Percentiles rank a stretch among this genome's conserved stretches.
Conservation (phyloP, 1,140 invertebrate species). For the Melipona quadrifasciata region DNA sequence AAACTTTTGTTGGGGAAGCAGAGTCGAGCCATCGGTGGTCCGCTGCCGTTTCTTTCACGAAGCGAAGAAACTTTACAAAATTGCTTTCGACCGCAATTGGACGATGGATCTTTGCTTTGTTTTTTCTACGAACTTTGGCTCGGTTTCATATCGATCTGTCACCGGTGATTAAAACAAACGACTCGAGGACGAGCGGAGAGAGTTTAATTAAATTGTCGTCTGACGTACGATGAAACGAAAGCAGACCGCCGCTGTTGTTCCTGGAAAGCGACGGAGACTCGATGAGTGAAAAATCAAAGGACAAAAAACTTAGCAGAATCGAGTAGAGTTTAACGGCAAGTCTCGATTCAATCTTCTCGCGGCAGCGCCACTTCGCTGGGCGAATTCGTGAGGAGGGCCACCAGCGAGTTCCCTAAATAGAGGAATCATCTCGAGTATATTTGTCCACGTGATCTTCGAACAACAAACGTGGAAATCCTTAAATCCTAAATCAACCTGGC, state of each 20-base stretch:
- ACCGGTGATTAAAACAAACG: too few relatives aligned
- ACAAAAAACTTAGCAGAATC: too few relatives aligned
- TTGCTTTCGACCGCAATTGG: background rate
- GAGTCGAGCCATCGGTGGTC: background rate
- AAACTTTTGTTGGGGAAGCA: constrained; percentile 23
- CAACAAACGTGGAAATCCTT: constrained; percentile 78
- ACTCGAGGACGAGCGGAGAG: background rate
- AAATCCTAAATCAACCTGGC: constrained; percentile 81
- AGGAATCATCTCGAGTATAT: constrained; percentile 74
- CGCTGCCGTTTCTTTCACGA: background rate
- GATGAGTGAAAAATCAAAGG: too few relatives aligned
- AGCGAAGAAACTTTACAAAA: background rate
- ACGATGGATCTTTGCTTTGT: background rate
- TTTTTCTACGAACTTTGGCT: background rate
- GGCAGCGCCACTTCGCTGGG: background rate
- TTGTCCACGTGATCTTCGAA: constrained; percentile 77
- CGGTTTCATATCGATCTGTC: background rate
- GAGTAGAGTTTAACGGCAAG: too few relatives aligned
- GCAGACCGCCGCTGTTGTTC: background rate
- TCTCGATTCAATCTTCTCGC: background rate
- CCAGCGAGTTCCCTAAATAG: constrained; percentile 64
- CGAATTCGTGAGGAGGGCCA: constrained; percentile 44
- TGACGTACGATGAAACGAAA: background rate
- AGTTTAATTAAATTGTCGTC: background rate
- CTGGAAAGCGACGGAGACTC: background rate